These are phyloP conservation scores for Peromyscus polionotus DNA, from an alignment of 2,113 vertebrate species.

Conservation along the genomic window DNA sequence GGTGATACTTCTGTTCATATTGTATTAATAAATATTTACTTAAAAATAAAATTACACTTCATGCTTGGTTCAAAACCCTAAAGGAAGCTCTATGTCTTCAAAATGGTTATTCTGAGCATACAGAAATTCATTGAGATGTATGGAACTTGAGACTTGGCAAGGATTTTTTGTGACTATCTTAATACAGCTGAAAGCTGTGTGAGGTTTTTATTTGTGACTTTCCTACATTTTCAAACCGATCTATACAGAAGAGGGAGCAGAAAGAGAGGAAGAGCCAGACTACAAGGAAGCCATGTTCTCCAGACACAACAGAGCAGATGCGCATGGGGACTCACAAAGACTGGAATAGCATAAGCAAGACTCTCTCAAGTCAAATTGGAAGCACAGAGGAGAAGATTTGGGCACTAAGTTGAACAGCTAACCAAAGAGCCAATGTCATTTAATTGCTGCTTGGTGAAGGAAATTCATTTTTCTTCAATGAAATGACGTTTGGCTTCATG, in stretches of 20 bases:
- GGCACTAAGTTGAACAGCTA: background rate
- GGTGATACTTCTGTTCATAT: background rate
- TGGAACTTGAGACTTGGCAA: background rate
- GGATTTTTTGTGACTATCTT: background rate
- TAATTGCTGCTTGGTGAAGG: background rate
- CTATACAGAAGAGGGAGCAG: background rate
- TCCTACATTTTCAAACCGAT: background rate
- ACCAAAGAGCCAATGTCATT: background rate
- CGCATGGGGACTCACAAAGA: background rate
- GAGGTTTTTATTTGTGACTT: background rate
- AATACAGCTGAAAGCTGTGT: background rate
- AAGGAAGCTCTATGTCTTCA: background rate
- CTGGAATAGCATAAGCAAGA: background rate
- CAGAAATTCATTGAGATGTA: background rate
- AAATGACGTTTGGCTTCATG: background rate
- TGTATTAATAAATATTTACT: background rate
- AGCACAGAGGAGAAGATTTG: background rate
- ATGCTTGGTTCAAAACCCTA: background rate
- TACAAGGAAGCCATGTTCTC: background rate
- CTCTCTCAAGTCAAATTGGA: background rate
- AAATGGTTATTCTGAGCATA: background rate
- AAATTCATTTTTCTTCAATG: background rate
- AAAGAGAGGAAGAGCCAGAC: background rate
- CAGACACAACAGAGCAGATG: no score
- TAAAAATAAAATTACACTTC: constrained; percentile 1